Conservation (phyloP, 2,113 vertebrate species). For the Nipponia nippon region DNA sequence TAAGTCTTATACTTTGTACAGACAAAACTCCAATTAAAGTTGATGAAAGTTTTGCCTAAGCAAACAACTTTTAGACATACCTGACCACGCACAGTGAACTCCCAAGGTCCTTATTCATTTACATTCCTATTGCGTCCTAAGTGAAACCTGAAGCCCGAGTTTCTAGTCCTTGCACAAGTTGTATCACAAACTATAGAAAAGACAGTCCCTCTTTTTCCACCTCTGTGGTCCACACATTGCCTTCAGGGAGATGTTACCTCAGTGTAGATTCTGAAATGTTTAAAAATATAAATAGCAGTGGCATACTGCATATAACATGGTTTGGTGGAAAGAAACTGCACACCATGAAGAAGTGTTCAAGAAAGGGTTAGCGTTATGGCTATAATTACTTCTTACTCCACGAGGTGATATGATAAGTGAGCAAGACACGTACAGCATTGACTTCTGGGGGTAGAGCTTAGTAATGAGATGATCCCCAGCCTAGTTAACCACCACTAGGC, state of each 20-base stretch:
- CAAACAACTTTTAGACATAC: neutral
- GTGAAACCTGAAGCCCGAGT: accelerated
- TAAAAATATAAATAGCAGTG: neutral
- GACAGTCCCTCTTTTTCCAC: neutral
- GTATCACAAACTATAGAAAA: neutral
- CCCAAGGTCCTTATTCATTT: accelerated
- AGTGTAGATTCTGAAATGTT: neutral
- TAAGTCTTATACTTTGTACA: neutral
- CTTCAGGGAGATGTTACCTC: neutral
- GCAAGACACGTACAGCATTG: neutral
- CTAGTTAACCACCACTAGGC: neutral
- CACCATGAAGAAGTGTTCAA: neutral
- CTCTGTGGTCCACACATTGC: neutral
- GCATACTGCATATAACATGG: neutral
- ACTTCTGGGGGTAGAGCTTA: neutral
- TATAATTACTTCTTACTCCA: neutral
- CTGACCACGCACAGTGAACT: neutral
- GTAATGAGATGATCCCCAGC: neutral
- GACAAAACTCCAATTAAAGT: neutral
- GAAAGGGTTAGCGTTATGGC: accelerated
- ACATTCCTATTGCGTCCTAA: neutral
- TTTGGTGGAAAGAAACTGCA: neutral
- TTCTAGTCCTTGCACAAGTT: neutral
- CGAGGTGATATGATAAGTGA: neutral
- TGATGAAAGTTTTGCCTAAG: neutral